Base-by-base conservation (phyloP, 2,888 invertebrate genomes). In the Protonemura montana region DNA sequence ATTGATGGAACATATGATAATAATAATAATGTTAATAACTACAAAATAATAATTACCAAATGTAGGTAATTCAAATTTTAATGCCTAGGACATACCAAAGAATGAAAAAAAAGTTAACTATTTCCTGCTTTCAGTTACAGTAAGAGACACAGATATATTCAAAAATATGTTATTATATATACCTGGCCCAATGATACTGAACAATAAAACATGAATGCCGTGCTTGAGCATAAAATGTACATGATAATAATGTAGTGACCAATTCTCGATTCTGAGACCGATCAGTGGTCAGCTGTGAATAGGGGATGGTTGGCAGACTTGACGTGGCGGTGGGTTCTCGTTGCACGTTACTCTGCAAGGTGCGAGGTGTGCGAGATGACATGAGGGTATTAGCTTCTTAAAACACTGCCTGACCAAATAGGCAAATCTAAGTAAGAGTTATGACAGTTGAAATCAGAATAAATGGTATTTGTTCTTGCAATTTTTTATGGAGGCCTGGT, bases 111-210 rank as follows among this genome's bases (percentile, higher is more conserved):
- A 59, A 59, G 21, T 13, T 59, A 7, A 59, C 1, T 2, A 59
- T 7, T 84, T 84, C 76, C 84, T 76, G 84, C 59, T 84, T 84
- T 84, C 84, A 84, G 76, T 84, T 59, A 59, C 76, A 26, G n/a
- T 76, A 84, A 84, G 27, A 28, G 26, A 81, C 81, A 30, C 81
- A 81, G 81, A 81, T 59, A 59, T 59, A 59, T 59, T 59, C 59
- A 59, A 59, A 59, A 21, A 59, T 21, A 59, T 59, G 59, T 59
- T 59, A 59, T 59, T 7, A 59, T 59, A 59, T 59, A 59, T 59
- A 59, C 59, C 59, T 59, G 59, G 59, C 59, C 59, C 59, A 10
- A 59, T 59, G 59, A 59, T 7, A 16, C 59, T 59, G 59, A 59
- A 59, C 59, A 59, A 59, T 59, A 59, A 59, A 59, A 59, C 21